These are phyloP conservation scores for Micromesistius poutassou DNA, from an alignment of 2,797 vertebrate species.

Conservation along the genomic window DNA sequence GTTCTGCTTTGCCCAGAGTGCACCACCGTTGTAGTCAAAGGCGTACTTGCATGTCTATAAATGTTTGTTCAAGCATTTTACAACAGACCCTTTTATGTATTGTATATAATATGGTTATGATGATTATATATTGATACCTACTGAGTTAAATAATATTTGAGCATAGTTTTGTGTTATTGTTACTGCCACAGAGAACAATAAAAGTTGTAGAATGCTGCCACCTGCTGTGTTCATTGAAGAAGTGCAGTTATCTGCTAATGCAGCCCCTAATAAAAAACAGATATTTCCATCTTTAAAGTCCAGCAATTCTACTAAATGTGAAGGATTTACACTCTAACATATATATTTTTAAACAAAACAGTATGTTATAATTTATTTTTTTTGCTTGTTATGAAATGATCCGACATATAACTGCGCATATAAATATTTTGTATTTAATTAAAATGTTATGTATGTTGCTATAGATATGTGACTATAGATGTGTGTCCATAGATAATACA, in stretches of 20 bases:
- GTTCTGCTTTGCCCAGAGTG: background rate
- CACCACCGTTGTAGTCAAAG: conserved; percentile 12
- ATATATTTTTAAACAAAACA: background rate
- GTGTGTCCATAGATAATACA: no score
- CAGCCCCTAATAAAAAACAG: background rate
- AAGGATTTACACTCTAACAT: background rate
- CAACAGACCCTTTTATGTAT: conserved; percentile 32
- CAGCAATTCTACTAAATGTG: background rate
- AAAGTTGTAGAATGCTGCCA: conserved; percentile 55
- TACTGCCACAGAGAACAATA: background rate
- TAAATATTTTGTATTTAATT: background rate
- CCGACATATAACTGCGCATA: background rate
- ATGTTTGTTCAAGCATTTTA: conserved; percentile 26
- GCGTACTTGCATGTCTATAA: conserved; percentile 20
- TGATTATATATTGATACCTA: conserved; percentile 25
- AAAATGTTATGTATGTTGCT: background rate
- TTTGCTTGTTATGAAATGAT: background rate
- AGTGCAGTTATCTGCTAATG: background rate
- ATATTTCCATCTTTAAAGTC: background rate
- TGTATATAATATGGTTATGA: conserved; percentile 42
- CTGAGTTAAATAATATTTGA: conserved; percentile 18
- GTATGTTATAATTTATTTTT: background rate
- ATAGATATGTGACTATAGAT: no score
- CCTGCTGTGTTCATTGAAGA: conserved; percentile 52
- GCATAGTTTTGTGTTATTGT: conserved; percentile 4